Evolutionary conservation across 2,113 vertebrate genomes (phyloP), one percentile per base, ranked within the genome.

Genomic region (Melanocharis versteri): DNA sequence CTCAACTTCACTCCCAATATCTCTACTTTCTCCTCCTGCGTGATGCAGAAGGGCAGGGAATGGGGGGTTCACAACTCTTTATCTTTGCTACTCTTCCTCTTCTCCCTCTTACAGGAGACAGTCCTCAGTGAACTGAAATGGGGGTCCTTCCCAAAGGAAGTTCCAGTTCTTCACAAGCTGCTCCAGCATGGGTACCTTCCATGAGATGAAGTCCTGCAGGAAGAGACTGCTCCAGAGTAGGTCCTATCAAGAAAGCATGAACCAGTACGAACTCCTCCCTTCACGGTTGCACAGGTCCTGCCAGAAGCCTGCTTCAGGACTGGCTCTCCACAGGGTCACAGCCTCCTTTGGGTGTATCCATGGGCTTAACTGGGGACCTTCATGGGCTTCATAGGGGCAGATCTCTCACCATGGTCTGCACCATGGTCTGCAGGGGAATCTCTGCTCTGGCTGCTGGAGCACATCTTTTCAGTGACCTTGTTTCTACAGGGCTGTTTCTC

Each of bases 141-240:
- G 31, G 17, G 1, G 33, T 35, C 21, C 28, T 71, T 64, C 42
- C 14, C 15, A 37, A 5, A 7, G 5, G 3, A 47, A 56, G 5
- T 44, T 72, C 13, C 24, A 40, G 3, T 8, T 60, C 75, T 14
- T 37, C 40, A 47, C 7, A 33, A 75, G 24, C 11, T 44, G 7
- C 15, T 56, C 9, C 27, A 69, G 27, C 2, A 6, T 21, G 6
- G 2, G 19, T n/a, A 4, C 5, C 4, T 83, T 30, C 35, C 8
- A n/a, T 12, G 9, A 11, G 10, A 24, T 31, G 8, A 8, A 44
- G 9, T 33, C 21, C 28, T 77, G 50, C 40, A 39, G 31, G 13
- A 28, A 28, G 7, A n/a, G 28, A n/a, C 3, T 66, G 15, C 7
- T 33, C 22, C 1, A 1, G 18, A 3, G 0, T 27, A 18, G 12